Evolutionary conservation across 2,113 vertebrate species (phyloP).

Genomic region (Calyptommatus sinebrachiatus): DNA sequence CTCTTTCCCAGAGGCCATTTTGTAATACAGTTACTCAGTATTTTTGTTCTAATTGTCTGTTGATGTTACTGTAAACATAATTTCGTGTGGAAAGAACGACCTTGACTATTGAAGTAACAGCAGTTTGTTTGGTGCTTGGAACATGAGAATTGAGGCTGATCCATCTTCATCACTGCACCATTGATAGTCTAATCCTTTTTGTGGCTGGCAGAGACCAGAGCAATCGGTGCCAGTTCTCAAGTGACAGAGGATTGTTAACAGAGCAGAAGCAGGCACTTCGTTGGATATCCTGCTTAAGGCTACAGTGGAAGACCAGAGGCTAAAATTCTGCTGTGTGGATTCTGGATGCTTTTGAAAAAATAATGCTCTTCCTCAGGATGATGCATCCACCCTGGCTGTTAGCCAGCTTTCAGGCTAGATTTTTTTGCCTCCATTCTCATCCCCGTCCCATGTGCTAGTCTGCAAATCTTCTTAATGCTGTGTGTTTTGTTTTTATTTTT

Average conservation of each 20-base stretch:
- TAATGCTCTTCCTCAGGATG: slow-evolving; percentile 27
- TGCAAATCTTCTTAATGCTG: slow-evolving; percentile 30
- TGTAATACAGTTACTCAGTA: slow-evolving; percentile 19
- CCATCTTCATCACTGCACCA: slow-evolving; percentile 16
- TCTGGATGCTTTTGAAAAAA: slow-evolving; percentile 56
- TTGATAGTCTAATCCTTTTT: slow-evolving; percentile 60
- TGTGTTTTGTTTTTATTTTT: background rate
- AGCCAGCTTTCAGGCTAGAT: slow-evolving; percentile 44
- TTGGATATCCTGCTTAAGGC: slow-evolving; percentile 35
- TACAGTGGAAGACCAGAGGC: slow-evolving; percentile 33
- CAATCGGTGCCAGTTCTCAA: slow-evolving; percentile 38
- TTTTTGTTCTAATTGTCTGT: background rate
- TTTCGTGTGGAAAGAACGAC: slow-evolving; percentile 48
- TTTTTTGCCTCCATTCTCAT: slow-evolving; percentile 41
- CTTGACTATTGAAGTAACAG: slow-evolving; percentile 55
- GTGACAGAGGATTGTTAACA: slow-evolving; percentile 25
- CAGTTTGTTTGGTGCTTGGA: slow-evolving; percentile 56
- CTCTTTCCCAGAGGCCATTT: slow-evolving; percentile 36
- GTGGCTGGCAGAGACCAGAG: slow-evolving; percentile 15
- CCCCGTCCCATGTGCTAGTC: slow-evolving; percentile 31
- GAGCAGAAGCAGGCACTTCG: slow-evolving; percentile 36
- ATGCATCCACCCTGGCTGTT: slow-evolving; percentile 31
- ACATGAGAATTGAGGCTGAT: slow-evolving; percentile 53
- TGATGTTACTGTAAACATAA: slow-evolving; percentile 21
- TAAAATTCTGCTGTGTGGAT: slow-evolving; percentile 25